Evolutionary conservation across 2,113 vertebrate genomes (phyloP).

Genomic region (Tachuris rubrigastra): DNA sequence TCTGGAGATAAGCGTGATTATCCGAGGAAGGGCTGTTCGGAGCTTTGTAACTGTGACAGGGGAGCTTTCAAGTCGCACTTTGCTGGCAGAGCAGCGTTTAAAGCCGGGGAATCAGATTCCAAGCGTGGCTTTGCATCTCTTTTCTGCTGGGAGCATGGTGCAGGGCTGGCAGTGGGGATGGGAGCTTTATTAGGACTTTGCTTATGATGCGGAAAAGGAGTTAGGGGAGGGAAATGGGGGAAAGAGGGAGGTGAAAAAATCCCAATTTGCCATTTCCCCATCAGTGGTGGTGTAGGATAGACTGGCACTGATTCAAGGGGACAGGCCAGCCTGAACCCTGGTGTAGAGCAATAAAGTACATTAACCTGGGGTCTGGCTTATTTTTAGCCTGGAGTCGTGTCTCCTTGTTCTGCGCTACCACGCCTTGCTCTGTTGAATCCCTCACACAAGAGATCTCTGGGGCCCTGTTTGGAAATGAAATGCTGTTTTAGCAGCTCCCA

Average conservation of each 20-base stretch:
- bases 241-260: neutral
- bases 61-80: constrained; percentile 84
- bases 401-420: neutral
- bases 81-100: constrained; percentile 79
- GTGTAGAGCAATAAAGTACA: neutral
- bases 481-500: constrained; percentile 48
- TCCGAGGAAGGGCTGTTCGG: constrained; percentile 83
- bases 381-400: constrained; percentile 12
- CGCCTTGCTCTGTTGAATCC: neutral
- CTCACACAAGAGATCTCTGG: constrained; percentile 32
- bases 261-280: neutral
- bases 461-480: constrained; percentile 59
- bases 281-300: neutral
- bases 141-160: constrained; percentile 63
- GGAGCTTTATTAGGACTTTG: constrained; percentile 69
- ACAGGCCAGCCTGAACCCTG: neutral
- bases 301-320: neutral
- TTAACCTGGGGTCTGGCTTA: neutral
- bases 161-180: constrained; percentile 40
- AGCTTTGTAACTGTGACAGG: constrained; percentile 88
- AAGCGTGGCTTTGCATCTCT: constrained; percentile 70
- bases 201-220: constrained; percentile 70
- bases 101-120: constrained; percentile 81
- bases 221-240: neutral
- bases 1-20: constrained; percentile 90